Evolutionary conservation across 2,888 invertebrate genomes (phyloP).

Genomic region (Thyatira batis): DNA sequence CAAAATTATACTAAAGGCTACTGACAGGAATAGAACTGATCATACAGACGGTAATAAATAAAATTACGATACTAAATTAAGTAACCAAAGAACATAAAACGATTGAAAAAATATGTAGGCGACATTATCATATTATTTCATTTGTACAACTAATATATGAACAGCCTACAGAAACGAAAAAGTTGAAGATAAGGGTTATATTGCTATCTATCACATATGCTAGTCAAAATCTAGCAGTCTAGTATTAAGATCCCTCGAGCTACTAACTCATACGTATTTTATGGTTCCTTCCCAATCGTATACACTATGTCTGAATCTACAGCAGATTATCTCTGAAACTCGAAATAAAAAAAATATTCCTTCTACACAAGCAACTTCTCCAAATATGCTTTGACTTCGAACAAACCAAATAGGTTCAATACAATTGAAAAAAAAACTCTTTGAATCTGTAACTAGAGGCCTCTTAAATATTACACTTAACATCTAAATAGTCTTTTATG

Average conservation of each 20-base stretch:
- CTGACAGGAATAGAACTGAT: too few relatives aligned
- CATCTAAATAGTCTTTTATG: constrained; percentile 22
- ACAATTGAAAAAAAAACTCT: neutral
- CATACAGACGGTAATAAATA: neutral
- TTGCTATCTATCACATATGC: neutral
- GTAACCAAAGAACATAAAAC: neutral
- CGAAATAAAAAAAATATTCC: too few relatives aligned
- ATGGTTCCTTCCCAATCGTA: neutral
- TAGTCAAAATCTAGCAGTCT: neutral
- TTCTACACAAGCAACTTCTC: too few relatives aligned
- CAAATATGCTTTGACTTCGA: too few relatives aligned
- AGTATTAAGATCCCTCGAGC: neutral
- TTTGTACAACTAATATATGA: neutral
- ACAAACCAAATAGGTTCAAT: too few relatives aligned
- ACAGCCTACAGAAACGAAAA: neutral
- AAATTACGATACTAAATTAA: neutral
- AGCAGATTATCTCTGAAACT: too few relatives aligned
- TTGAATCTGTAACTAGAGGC: neutral
- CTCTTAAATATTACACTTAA: neutral
- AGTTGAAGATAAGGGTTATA: neutral
- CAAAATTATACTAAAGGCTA: too few relatives aligned
- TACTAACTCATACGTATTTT: too few relatives aligned
- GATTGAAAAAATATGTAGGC: neutral
- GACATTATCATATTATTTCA: neutral
- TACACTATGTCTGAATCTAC: too few relatives aligned